These are phyloP conservation scores for Drosophila navojoa DNA, from an alignment of 1,140 invertebrate genomes.

Conservation along the genomic window DNA sequence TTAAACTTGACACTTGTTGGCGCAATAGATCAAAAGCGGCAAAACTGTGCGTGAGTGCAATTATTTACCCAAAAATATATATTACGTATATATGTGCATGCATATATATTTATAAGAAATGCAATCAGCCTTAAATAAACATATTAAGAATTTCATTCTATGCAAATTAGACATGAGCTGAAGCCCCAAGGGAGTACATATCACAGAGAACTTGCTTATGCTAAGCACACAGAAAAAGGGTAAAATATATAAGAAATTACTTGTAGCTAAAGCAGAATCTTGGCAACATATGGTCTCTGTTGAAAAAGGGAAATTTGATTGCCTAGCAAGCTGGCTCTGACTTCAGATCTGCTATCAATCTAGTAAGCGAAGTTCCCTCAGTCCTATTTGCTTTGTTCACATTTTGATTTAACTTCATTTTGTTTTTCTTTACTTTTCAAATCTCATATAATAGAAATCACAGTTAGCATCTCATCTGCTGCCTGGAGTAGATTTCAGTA, in stretches of 20 bases:
- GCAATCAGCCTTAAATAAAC: slow-evolving; percentile 21
- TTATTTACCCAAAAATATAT: no score
- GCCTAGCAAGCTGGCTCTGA: background rate
- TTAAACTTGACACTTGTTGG: slow-evolving; percentile 53
- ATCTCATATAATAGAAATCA: background rate
- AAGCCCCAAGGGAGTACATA: slow-evolving; percentile 6
- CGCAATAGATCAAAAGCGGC: slow-evolving; percentile 63
- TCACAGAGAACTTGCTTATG: background rate
- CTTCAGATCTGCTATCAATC: background rate
- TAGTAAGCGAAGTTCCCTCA: background rate
- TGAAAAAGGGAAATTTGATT: background rate
- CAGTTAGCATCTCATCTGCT: slow-evolving; percentile 2
- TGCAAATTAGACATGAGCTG: slow-evolving; percentile 7
- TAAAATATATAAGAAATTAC: background rate
- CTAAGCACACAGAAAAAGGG: slow-evolving; percentile 1
- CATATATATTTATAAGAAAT: background rate
- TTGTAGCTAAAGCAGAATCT: background rate
- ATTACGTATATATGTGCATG: no score
- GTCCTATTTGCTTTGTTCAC: no score
- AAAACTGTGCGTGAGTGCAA: slow-evolving; percentile 40
- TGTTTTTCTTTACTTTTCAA: background rate
- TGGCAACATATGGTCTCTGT: slow-evolving; percentile 39
- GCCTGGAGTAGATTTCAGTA: slow-evolving; percentile 1
- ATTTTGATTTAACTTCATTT: background rate
- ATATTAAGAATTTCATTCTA: slow-evolving; percentile 29